These are phyloP conservation scores for Siniperca undulata DNA, from an alignment of 2,797 vertebrate species.

Conservation along the genomic window DNA sequence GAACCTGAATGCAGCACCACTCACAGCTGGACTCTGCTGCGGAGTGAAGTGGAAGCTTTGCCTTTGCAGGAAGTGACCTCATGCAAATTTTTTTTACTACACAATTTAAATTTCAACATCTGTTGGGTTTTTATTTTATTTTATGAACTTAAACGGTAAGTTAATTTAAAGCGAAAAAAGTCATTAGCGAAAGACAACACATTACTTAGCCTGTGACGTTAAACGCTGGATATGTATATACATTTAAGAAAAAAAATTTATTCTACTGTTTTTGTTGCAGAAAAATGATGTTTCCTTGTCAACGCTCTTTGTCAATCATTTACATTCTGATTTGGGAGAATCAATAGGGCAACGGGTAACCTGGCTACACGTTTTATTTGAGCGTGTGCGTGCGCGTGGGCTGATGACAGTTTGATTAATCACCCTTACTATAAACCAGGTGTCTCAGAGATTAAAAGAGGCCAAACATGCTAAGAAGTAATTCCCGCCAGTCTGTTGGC, in stretches of 20 bases:
- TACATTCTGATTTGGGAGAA: conserved; percentile 28
- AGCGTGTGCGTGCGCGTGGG: conserved; percentile 5
- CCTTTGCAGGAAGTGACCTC: neutral
- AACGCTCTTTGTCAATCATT: conserved; percentile 55
- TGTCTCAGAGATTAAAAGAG: neutral
- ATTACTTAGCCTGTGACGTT: no score
- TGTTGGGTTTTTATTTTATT: neutral
- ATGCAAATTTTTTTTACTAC: neutral
- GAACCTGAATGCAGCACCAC: conserved; percentile 33
- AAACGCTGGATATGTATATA: neutral
- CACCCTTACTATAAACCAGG: neutral
- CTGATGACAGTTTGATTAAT: neutral
- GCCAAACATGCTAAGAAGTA: neutral
- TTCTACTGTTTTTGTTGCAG: no score
- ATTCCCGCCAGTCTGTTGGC: neutral
- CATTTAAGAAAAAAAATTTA: neutral
- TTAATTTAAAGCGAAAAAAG: neutral
- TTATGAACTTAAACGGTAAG: neutral
- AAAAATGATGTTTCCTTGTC: neutral
- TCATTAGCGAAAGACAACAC: neutral
- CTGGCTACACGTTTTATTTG: conserved; percentile 29
- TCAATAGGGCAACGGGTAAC: conserved; percentile 68
- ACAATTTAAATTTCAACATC: neutral
- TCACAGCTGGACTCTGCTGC: conserved; percentile 20
- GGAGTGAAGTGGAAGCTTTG: neutral